Percentiles rank a stretch among this genome's conserved stretches.
phyloP scores from a whole-genome alignment of 2,888 invertebrate genomes.

The Lasius fuliginosus region DNA sequence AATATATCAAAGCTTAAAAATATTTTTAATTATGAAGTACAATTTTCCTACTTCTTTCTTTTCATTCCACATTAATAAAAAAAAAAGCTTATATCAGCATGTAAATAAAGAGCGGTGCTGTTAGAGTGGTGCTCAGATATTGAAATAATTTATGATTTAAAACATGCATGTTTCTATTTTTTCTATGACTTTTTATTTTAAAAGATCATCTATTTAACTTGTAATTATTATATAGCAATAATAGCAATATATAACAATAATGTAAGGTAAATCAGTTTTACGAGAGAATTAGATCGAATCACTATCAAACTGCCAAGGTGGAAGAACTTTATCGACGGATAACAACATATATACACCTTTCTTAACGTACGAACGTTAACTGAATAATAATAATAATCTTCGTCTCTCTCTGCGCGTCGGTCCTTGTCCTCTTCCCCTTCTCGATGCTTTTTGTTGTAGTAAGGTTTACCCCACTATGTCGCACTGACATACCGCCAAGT shows the following conservation, averaged over 20 bases:
- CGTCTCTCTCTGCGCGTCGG: neutral
- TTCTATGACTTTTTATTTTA: neutral
- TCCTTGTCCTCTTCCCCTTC: neutral
- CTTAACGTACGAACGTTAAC: neutral
- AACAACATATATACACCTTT: neutral
- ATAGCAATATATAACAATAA: neutral
- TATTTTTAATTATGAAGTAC: constrained; percentile 4
- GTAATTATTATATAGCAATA: neutral
- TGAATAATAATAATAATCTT: neutral
- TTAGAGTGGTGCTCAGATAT: neutral
- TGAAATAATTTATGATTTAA: neutral
- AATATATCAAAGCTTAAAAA: neutral
- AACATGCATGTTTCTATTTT: neutral
- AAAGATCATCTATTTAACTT: neutral
- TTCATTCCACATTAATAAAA: neutral
- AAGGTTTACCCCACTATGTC: too few species aligned
- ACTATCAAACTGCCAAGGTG: neutral
- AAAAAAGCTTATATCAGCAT: neutral
- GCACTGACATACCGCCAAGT: too few species aligned
- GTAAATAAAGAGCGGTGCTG: neutral
- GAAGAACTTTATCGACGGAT: neutral
- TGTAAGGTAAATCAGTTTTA: neutral
- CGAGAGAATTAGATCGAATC: neutral
- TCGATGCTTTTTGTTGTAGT: too few species aligned
- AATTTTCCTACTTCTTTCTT: neutral